These are phyloP conservation scores for Cephalopachus bancanus DNA, from an alignment of 2,797 vertebrate genomes.

Conservation along the genomic window DNA sequence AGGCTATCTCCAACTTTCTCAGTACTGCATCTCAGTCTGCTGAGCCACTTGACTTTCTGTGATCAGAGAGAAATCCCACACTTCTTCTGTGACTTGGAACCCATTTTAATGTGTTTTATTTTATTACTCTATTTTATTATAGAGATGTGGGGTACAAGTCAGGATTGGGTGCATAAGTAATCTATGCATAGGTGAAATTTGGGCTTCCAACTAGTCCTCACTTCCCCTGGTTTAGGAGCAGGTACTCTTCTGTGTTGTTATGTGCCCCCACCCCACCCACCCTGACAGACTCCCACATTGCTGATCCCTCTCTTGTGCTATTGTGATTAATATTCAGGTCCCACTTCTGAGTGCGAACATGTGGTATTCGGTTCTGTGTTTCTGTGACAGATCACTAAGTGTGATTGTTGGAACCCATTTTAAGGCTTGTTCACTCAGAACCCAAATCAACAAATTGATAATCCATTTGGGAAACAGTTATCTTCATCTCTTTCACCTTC, in stretches of 20 bases:
- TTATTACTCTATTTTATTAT: too few relatives aligned
- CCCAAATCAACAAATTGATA: slow-evolving; percentile 71
- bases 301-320: too few relatives aligned
- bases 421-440: slow-evolving; percentile 76
- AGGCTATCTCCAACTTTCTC: slow-evolving; percentile 60
- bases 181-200: too few relatives aligned
- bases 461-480: slow-evolving; percentile 39
- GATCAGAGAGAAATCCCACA: slow-evolving; percentile 35
- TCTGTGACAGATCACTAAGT: slow-evolving; percentile 37
- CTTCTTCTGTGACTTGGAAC: slow-evolving; percentile 72
- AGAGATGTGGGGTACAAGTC: too few relatives aligned
- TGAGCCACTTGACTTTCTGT: slow-evolving; percentile 67
- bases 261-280: too few relatives aligned
- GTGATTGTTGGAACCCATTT: slow-evolving; percentile 28
- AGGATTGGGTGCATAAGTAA: too few relatives aligned
- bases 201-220: too few relatives aligned
- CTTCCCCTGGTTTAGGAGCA: too few relatives aligned
- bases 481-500: slow-evolving; percentile 70
- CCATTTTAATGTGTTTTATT: slow-evolving; percentile 48
- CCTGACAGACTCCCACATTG: too few relatives aligned
- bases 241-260: too few relatives aligned
- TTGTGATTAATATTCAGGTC: too few relatives aligned
- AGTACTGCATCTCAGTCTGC: slow-evolving; percentile 52
- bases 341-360: too few relatives aligned
- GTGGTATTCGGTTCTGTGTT: not conserved